Base-by-base conservation (phyloP, 1,140 invertebrate genomes). In the Pseudomyrmex concolor region DNA sequence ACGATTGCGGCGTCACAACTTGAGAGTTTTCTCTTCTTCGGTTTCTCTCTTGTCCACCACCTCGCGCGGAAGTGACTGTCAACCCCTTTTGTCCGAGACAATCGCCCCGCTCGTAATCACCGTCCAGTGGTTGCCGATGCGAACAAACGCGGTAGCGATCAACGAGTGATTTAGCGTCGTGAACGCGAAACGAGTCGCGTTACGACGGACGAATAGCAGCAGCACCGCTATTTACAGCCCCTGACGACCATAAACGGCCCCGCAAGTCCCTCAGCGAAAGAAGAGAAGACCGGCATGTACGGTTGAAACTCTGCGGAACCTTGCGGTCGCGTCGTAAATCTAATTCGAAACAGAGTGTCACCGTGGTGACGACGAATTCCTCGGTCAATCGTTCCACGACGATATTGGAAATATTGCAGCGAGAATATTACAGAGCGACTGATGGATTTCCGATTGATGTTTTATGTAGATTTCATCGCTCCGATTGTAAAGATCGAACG, bases 31-130 rank as follows among this genome's bases (percentile, higher is more conserved):
- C 48, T 10, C 13, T 15, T 3, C 19, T 12, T 17, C 22, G 59
- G 0, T 55, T 34, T 34, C 34, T 34, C 45, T 7, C 19, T 15
- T 8, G 43, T 12, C 2, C 25, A 54, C 9, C 25, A 48, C 17
- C 19, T 13, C 17, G 25, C 64, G 34, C 57, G 68, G 13, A 64
- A 51, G 55, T 59, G 17, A 34, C 70, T 63, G 57, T 63, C 67
- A 22, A 19, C 59, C 62, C 77, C 72, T 78, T 83, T 76, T 82
- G 73, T 85, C 17, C 64, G 63, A 43, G 78, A 88, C 77, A 85
- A 87, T 87, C 59, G 51, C 7, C 48, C 1, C 54, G 62, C 62
- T 86, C 85, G 84, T 87, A 77, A 87, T 85, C 81, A 82, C 55
- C 85, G 57, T 66, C 48, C 59, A 60, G 45, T 15, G 43, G 59